Percentiles rank a stretch among this genome's conserved stretches.
Evolutionary conservation across 2,797 vertebrate species (phyloP).

Genomic region (Galaxias olidus): DNA sequence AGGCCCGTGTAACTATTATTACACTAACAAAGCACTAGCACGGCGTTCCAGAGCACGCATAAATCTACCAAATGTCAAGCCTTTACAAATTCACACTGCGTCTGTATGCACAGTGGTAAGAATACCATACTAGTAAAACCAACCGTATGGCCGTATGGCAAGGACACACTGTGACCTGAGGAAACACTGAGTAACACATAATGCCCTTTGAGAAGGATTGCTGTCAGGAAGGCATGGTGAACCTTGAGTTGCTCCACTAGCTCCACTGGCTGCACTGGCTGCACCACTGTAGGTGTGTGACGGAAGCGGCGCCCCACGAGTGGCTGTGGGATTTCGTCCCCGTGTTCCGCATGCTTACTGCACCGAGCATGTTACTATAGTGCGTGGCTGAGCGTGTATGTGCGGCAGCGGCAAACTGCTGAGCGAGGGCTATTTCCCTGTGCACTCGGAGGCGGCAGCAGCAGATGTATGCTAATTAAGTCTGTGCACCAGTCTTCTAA

Average conservation of each 20-base stretch:
- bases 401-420: constrained; percentile 23
- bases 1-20: too few species aligned
- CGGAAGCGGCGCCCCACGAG: constrained; percentile 1
- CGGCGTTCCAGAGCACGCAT: constrained; percentile 51
- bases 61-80: constrained; percentile 55
- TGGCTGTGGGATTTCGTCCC: constrained; percentile 10
- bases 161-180: constrained; percentile 26
- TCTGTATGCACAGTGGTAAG: constrained; percentile 54
- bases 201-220: constrained; percentile 36
- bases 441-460: constrained; percentile 25
- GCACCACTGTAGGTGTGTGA: constrained; percentile 24
- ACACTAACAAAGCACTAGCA: constrained; percentile 33
- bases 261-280: too few species aligned
- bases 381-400: constrained; percentile 36
- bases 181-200: constrained; percentile 25
- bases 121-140: constrained; percentile 51
- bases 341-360: constrained; percentile 5
- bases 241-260: constrained; percentile 41
- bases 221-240: constrained; percentile 41
- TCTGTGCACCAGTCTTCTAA: constrained; percentile 35
- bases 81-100: constrained; percentile 58
- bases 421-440: constrained; percentile 19
- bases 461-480: constrained; percentile 38
- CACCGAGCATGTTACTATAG: constrained; percentile 42
- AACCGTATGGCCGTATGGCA: constrained; percentile 42